phyloP scores from a whole-genome alignment of 1,140 invertebrate genomes.

The Diorhabda sublineata region DNA sequence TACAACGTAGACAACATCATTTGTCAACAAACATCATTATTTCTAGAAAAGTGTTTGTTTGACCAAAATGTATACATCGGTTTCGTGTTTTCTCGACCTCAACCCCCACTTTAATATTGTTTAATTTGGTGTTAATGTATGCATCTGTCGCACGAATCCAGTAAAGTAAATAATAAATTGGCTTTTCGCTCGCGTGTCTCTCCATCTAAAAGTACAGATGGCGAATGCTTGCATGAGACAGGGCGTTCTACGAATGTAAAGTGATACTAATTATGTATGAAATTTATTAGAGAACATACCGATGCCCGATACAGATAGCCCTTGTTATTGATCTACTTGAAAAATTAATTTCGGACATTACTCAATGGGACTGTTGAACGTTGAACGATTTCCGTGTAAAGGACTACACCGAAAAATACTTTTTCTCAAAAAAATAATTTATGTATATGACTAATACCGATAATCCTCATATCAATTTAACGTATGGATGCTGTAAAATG shows the following conservation, averaged over 20 bases:
- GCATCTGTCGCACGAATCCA: slow-evolving; percentile 37
- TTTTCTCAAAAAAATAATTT: no score
- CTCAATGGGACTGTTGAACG: not conserved
- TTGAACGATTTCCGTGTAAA: no score
- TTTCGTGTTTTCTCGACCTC: not conserved
- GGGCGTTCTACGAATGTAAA: slow-evolving; percentile 32
- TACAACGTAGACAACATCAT: not conserved
- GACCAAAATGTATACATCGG: not conserved
- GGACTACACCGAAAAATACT: no score
- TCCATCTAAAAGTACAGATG: slow-evolving; percentile 25
- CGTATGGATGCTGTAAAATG: no score
- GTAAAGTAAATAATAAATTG: slow-evolving; percentile 39
- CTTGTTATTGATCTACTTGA: slow-evolving; percentile 14
- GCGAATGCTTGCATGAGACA: slow-evolving; percentile 22
- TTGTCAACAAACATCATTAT: not conserved
- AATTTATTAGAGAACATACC: slow-evolving; percentile 34
- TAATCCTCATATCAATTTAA: no score
- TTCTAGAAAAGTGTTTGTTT: not conserved
- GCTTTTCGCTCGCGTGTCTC: slow-evolving; percentile 17
- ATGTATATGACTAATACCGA: no score
- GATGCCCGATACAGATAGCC: slow-evolving; percentile 15
- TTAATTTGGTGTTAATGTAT: slow-evolving; percentile 45
- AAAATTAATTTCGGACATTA: slow-evolving; percentile 6
- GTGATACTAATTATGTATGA: slow-evolving; percentile 37
- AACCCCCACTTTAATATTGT: slow-evolving; percentile 27